These are phyloP conservation scores for Blastobasis lacticolella DNA, from an alignment of 2,888 invertebrate genomes.

Conservation along the genomic window DNA sequence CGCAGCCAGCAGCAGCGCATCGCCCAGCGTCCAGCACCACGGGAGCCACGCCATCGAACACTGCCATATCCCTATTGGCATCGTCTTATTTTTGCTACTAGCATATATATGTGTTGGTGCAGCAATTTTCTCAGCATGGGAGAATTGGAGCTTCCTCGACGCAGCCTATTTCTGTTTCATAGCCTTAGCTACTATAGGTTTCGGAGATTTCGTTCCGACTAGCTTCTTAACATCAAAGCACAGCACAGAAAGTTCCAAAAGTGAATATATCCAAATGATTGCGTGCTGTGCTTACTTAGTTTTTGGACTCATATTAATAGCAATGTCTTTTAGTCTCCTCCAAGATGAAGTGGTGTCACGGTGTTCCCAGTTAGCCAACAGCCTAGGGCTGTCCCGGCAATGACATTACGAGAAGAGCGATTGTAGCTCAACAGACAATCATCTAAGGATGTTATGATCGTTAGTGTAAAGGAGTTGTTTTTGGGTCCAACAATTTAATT, in stretches of 20 bases:
- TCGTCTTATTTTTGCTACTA: conserved; percentile 79
- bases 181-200: conserved; percentile 87
- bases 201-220: conserved; percentile 83
- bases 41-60: conserved; percentile 48
- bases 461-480: conserved; percentile 42
- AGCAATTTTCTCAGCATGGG: conserved; percentile 84
- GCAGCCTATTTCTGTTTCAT: conserved; percentile 90
- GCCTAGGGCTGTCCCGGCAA: conserved; percentile 79
- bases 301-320: conserved; percentile 85
- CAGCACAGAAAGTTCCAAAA: conserved; percentile 52
- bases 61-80: conserved; percentile 58
- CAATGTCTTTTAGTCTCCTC: conserved; percentile 88
- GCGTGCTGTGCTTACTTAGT: conserved; percentile 87
- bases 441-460: conserved; percentile 69
- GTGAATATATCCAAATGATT: conserved; percentile 81
- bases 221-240: conserved; percentile 65
- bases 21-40: conserved; percentile 48
- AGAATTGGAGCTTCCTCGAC: conserved; percentile 86
- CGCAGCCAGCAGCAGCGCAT: conserved; percentile 50
- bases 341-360: conserved; percentile 86
- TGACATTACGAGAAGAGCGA: conserved; percentile 71
- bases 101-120: conserved; percentile 86
- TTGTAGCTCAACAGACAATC: conserved; percentile 62
- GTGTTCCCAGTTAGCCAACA: conserved; percentile 81
- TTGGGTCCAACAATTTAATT: conserved; percentile 30